Base-by-base conservation (phyloP, 2,888 invertebrate species). In the Spisula subtruncata region DNA sequence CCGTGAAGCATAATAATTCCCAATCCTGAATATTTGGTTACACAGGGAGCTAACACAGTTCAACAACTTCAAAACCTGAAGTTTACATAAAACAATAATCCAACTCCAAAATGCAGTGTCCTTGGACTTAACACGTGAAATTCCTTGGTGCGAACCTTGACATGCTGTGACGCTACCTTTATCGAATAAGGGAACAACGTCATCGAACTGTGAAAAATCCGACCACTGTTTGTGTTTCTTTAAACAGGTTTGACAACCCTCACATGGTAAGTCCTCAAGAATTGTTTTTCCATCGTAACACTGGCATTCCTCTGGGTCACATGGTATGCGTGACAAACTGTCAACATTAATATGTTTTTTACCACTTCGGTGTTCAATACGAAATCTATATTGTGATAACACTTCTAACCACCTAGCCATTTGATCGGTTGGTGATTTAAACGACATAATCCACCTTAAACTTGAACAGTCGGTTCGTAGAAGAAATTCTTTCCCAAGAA, bases 391-490 rank as follows among this genome's bases (percentile, higher is more conserved):
- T 71, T 86, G 83, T 0, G 89, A 79, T 29, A 91, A 85, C 18
- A 88, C 71, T 75, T 91, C 88, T 56, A 90, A 20, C 90, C 91
- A 91, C 20, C 91, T 18, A 29, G 86, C 89, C 4, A 88, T 79
- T 79, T 90, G 90, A 66, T 86, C 90, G n/a, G 81, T 82, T 12
- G 91, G 90, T 10, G 46, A 66, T 25, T 86, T 83, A 41, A 91
- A 88, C 10, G 81, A 83, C 86, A 89, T 90, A 29, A 91, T 48
- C 91, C 91, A 91, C 12, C 89, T 41, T 14, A 91, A 83, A 56
- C 56, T 56, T 12, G 56, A 54, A 56, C 35, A 56, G 25, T 56
- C 56, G 14, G 82, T 82, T 35, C 56, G 5, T 20, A 56, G 25
- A 29, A 56, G 29, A 56, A 82, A 86, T 84, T 85, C 25, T 48